These are phyloP conservation scores for Sarcophaga variegata DNA, from an alignment of 2,888 invertebrate species.

Conservation along the genomic window DNA sequence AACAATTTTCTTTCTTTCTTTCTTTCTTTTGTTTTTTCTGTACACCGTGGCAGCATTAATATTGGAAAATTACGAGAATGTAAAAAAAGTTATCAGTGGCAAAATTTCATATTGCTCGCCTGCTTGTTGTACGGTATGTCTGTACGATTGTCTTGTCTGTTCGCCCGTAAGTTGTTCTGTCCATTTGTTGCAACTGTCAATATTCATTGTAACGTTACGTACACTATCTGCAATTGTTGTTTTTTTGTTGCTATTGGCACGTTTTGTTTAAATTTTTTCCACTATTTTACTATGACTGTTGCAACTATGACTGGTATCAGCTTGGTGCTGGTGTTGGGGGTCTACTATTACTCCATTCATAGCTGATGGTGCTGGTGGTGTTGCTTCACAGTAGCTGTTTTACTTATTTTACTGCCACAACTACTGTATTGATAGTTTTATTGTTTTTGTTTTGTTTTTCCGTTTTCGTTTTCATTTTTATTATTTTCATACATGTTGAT, in stretches of 20 bases:
- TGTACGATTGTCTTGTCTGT: slow-evolving; percentile 8
- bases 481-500: slow-evolving; percentile 44
- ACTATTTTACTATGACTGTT: neutral
- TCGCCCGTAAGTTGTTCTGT: slow-evolving; percentile 37
- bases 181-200: slow-evolving; percentile 59
- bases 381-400: slow-evolving; percentile 42
- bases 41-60: neutral
- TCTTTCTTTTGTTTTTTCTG: neutral
- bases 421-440: slow-evolving; percentile 66
- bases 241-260: slow-evolving; percentile 44
- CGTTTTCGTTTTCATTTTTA: slow-evolving; percentile 1
- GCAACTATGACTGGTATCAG: neutral
- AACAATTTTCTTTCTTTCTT: neutral
- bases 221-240: slow-evolving; percentile 39
- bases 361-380: neutral
- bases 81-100: neutral
- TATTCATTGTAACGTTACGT: slow-evolving; percentile 38
- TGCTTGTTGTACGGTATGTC: slow-evolving; percentile 25
- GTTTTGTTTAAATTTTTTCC: slow-evolving; percentile 19
- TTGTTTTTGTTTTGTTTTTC: slow-evolving; percentile 35
- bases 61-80: neutral
- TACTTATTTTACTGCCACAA: slow-evolving; percentile 56
- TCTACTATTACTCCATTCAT: neutral
- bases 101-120: slow-evolving; percentile 47
- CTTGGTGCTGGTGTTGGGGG: slow-evolving; percentile 8